These are phyloP conservation scores for Zeus faber DNA, from an alignment of 2,113 vertebrate genomes.

Conservation along the genomic window DNA sequence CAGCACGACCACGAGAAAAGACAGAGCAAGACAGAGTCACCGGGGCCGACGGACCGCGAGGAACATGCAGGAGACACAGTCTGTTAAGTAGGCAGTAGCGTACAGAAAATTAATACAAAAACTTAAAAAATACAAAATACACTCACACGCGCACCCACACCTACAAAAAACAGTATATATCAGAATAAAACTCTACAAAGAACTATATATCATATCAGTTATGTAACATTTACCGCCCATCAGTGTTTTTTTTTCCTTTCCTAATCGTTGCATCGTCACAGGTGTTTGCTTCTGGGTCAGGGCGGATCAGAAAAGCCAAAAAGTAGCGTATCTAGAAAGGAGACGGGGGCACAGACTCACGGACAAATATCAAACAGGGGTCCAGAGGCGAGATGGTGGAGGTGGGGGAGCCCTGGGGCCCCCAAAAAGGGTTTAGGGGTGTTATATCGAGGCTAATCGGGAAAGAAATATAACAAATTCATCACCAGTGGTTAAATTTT, in stretches of 20 bases:
- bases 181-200: conserved; percentile 82
- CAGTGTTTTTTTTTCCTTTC: conserved; percentile 53
- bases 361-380: conserved; percentile 73
- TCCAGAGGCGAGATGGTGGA: conserved; percentile 66
- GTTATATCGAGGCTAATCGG: conserved; percentile 65
- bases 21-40: conserved; percentile 37
- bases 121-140: conserved; percentile 76
- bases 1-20: too few relatives aligned
- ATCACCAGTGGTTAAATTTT: conserved; percentile 61
- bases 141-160: conserved; percentile 67
- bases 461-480: conserved; percentile 53
- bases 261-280: conserved; percentile 68
- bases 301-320: conserved; percentile 75
- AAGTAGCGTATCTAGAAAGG: conserved; percentile 76
- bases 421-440: conserved; percentile 53
- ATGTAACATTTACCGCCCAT: conserved; percentile 73
- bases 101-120: conserved; percentile 76
- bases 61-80: conserved; percentile 72
- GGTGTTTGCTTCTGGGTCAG: conserved; percentile 69
- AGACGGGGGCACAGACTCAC: conserved; percentile 73
- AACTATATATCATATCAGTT: conserved; percentile 71
- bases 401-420: conserved; percentile 58
- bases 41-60: conserved; percentile 39
- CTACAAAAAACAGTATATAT: conserved; percentile 78
- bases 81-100: conserved; percentile 77